Conservation (phyloP, 2,888 invertebrate genomes). For the Clostera curtula region DNA sequence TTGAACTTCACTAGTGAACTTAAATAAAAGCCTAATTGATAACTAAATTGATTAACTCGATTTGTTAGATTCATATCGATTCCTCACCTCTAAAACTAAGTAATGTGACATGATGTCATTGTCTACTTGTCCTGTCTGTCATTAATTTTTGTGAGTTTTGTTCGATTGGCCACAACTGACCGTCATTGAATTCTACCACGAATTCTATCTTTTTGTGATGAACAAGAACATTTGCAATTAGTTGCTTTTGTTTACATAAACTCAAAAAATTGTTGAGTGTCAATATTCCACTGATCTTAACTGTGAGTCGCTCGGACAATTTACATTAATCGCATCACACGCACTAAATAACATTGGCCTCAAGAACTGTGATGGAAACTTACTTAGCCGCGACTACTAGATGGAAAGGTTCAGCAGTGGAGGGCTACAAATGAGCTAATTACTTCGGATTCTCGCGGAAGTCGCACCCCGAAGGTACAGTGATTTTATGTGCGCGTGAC, state of each 20-base stretch:
- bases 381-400: constrained; percentile 46
- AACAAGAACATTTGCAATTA: constrained; percentile 39
- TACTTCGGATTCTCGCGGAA: constrained; percentile 21
- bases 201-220: constrained; percentile 43
- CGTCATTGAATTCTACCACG: constrained; percentile 38
- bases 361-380: constrained; percentile 64
- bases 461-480: constrained; percentile 31
- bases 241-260: constrained; percentile 26
- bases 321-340: constrained; percentile 32
- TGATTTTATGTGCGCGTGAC: constrained; percentile 60
- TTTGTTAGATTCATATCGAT: no score
- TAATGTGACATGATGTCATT: constrained; percentile 20
- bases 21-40: no score
- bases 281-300: constrained; percentile 11
- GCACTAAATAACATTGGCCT: constrained; percentile 39
- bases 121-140: no score
- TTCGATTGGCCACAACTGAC: constrained; percentile 40
- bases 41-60: no score
- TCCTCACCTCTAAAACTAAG: no score
- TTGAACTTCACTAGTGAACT: no score
- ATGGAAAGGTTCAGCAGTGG: constrained; percentile 56
- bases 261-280: constrained; percentile 19
- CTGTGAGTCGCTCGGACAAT: constrained; percentile 26
- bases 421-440: constrained; percentile 62
- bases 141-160: constrained; percentile 23